Percentiles rank a stretch among this genome's conserved stretches.
These are phyloP conservation scores for Pachycephus smyrnensis DNA, from an alignment of 2,888 invertebrate genomes.

Conservation along the genomic window DNA sequence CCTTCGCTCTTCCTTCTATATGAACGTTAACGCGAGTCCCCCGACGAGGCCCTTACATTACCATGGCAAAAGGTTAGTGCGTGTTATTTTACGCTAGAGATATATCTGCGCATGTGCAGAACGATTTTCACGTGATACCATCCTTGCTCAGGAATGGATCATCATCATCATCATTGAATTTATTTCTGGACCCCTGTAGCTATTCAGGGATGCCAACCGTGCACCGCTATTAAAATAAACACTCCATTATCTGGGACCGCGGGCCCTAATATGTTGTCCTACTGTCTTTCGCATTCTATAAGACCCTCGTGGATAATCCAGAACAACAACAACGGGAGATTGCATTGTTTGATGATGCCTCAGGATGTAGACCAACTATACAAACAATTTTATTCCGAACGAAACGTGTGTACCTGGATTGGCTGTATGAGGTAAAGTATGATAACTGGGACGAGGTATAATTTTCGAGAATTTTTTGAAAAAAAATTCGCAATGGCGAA, in stretches of 20 bases:
- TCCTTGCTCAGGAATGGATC: neutral
- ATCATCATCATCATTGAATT: neutral
- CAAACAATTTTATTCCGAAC: conserved; percentile 37
- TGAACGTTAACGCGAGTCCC: neutral
- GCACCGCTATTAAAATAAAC: conserved; percentile 60
- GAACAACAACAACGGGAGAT: conserved; percentile 54
- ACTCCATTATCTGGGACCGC: conserved; percentile 49
- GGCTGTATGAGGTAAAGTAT: neutral
- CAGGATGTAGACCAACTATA: conserved; percentile 48
- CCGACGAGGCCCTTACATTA: neutral
- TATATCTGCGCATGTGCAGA: neutral
- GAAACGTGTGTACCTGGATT: neutral
- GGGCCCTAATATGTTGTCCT: conserved; percentile 50
- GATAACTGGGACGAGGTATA: neutral
- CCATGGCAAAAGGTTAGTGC: neutral
- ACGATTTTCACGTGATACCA: neutral
- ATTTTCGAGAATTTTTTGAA: too few species aligned
- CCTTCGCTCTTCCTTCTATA: conserved; percentile 1
- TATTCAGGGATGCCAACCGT: conserved; percentile 34
- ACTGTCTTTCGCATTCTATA: conserved; percentile 21
- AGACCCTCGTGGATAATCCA: conserved; percentile 55
- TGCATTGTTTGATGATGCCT: conserved; percentile 33
- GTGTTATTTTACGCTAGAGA: neutral
- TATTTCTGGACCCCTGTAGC: neutral
- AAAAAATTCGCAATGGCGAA: too few species aligned